A percentile compares a stretch with the other conserved stretches of the same genome.
Conservation (phyloP, 2,113 vertebrate species). For the Engystomops pustulosus region DNA sequence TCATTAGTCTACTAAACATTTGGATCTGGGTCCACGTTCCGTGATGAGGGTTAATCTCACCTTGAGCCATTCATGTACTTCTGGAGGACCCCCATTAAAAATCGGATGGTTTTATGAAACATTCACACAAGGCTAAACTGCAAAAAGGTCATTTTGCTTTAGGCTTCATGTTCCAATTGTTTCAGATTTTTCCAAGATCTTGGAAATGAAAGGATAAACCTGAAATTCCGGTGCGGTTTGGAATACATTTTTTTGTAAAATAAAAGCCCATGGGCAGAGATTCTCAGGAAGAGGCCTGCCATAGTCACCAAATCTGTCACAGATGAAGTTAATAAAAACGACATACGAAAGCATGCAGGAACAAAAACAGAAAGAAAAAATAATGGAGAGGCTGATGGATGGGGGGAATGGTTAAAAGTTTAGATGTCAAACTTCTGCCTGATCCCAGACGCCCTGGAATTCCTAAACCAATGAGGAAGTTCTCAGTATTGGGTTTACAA, state of each 20-base stretch:
- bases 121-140: neutral
- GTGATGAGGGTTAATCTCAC: too few relatives aligned
- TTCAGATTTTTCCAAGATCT: neutral
- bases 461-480: too few relatives aligned
- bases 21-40: too few relatives aligned
- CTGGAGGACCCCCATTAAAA: neutral
- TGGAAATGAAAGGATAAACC: neutral
- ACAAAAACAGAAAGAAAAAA: conserved; percentile 32
- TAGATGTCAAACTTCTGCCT: neutral
- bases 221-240: neutral
- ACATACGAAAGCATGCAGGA: neutral
- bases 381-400: conserved; percentile 39
- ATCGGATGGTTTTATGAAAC: neutral
- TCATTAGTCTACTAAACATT: too few relatives aligned
- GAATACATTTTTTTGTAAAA: too few relatives aligned
- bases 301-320: conserved; percentile 44
- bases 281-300: conserved; percentile 45
- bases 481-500: too few relatives aligned
- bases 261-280: conserved; percentile 28
- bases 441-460: neutral
- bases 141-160: conserved; percentile 47
- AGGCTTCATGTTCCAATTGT: neutral
- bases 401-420: conserved; percentile 8
- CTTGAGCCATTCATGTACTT: neutral
- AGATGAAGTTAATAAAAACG: conserved; percentile 49